A percentile compares a stretch with the other conserved stretches of the same genome.
Evolutionary conservation across 1,140 invertebrate species (phyloP).

Genomic region (Neelides sp.): DNA sequence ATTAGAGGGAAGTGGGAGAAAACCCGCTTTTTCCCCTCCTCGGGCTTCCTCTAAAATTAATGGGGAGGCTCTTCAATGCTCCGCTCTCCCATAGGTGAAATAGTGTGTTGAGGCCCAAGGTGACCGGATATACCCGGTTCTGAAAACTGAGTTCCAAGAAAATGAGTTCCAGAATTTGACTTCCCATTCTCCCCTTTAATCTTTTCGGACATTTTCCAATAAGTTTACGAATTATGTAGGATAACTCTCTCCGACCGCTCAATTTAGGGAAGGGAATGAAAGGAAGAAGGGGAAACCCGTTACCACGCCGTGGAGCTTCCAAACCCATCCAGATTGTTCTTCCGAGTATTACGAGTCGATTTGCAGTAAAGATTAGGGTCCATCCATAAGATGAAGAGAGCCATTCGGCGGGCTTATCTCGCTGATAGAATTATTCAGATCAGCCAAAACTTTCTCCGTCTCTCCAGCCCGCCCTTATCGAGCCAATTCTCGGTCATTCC

Average conservation of each 20-base stretch:
- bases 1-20: not conserved
- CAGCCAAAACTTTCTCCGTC: too few species aligned
- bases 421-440: constrained; percentile 32
- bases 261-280: constrained; percentile 6
- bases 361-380: constrained; percentile 32
- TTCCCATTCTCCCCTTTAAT: constrained; percentile 31
- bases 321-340: constrained; percentile 30
- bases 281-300: constrained; percentile 3
- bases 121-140: too few species aligned
- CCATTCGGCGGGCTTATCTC: constrained; percentile 27
- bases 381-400: constrained; percentile 30
- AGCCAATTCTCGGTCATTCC: constrained; percentile 8
- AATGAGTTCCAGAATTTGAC: constrained; percentile 31
- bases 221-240: constrained; percentile 31
- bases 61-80: not conserved
- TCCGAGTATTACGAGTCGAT: constrained; percentile 31
- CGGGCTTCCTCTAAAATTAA: not conserved
- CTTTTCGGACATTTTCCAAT: constrained; percentile 31
- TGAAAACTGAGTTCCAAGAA: constrained; percentile 5
- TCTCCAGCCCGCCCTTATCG: too few species aligned
- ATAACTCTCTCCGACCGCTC: constrained; percentile 26
- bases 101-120: too few species aligned
- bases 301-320: too few species aligned
- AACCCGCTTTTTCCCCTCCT: not conserved
- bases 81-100: too few species aligned